These are phyloP conservation scores for Cataglyphis rosenhaueri DNA, from an alignment of 2,888 invertebrate species.

Conservation along the genomic window DNA sequence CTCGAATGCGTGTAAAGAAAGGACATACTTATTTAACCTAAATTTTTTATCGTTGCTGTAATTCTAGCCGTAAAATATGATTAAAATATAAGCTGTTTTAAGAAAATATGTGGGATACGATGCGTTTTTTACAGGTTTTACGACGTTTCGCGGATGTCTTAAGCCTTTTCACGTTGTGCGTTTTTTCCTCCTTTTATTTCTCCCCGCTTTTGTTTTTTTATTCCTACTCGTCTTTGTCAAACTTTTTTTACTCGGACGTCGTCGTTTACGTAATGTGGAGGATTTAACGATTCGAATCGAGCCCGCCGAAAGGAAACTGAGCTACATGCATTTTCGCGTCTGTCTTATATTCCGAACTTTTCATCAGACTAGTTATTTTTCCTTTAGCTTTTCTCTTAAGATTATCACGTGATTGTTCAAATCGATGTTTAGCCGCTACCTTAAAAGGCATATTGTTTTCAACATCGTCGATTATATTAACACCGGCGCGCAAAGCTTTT, in stretches of 20 bases:
- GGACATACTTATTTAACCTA: no score
- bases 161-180: neutral
- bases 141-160: neutral
- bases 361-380: neutral
- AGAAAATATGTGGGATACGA: neutral
- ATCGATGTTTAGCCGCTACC: neutral
- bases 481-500: no score
- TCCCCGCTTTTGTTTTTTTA: neutral
- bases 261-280: neutral
- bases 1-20: no score
- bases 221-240: neutral
- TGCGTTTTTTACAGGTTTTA: neutral
- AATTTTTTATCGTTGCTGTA: no score
- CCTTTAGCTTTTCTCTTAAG: neutral
- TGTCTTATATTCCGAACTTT: no score
- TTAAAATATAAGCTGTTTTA: neutral
- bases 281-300: neutral
- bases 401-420: neutral
- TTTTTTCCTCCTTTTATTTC: neutral
- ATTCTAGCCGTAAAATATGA: no score
- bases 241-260: neutral
- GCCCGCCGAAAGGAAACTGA: neutral
- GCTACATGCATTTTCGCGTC: no score
- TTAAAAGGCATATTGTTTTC: no score
- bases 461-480: no score